phyloP scores from a whole-genome alignment of 2,797 vertebrate species.

The Morelia viridis region DNA sequence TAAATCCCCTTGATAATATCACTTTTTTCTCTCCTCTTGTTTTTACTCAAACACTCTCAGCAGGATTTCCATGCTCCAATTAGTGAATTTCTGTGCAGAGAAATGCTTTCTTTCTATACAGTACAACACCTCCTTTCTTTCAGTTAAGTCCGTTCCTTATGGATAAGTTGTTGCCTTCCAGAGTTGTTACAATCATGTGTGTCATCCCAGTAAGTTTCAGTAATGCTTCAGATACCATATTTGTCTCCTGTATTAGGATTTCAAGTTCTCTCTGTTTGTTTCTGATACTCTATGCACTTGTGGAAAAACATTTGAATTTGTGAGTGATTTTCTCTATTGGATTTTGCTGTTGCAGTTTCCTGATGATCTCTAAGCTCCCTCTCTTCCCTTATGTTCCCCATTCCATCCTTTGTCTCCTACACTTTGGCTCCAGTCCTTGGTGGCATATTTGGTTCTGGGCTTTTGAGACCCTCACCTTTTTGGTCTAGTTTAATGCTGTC shows the following conservation, averaged over 20 bases:
- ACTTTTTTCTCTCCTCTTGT: neutral
- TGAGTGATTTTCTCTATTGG: too few relatives aligned
- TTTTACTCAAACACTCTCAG: neutral
- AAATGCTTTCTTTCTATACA: neutral
- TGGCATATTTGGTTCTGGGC: too few relatives aligned
- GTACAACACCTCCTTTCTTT: neutral
- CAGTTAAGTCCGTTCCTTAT: neutral
- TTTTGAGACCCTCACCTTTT: too few relatives aligned
- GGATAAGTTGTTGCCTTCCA: neutral
- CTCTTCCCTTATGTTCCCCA: too few relatives aligned
- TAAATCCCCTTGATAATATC: neutral
- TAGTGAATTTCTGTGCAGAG: neutral
- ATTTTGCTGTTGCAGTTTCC: too few relatives aligned
- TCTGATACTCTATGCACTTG: neutral
- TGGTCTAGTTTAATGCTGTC: too few relatives aligned
- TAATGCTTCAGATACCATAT: neutral
- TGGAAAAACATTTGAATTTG: neutral
- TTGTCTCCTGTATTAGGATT: neutral
- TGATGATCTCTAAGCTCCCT: too few relatives aligned
- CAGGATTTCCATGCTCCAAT: neutral
- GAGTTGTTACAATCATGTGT: neutral
- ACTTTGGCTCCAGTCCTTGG: too few relatives aligned
- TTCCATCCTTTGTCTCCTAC: too few relatives aligned
- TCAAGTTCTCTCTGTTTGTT: neutral
- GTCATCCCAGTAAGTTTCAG: neutral